Percentiles rank a stretch among this genome's conserved stretches.
Evolutionary conservation across 2,113 vertebrate species (phyloP).

Genomic region (Corythoichthys intestinalis): DNA sequence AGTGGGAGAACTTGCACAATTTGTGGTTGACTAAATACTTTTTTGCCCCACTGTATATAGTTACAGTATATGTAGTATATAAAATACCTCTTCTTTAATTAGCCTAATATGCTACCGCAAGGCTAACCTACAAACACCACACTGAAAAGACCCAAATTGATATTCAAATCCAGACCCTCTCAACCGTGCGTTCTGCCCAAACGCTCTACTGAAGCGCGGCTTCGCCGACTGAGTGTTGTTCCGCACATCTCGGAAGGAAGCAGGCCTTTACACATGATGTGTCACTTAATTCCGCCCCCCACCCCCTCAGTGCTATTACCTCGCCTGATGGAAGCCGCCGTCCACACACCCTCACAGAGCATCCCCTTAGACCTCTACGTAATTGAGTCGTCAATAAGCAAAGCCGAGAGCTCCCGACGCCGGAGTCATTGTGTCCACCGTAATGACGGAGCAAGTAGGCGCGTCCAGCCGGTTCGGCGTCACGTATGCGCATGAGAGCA

Average conservation of each 20-base stretch:
- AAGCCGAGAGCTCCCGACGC: constrained; percentile 33
- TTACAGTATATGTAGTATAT: too few relatives aligned
- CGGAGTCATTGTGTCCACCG: constrained; percentile 26
- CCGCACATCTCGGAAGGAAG: neutral
- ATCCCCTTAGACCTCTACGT: constrained; percentile 35
- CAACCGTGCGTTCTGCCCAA: neutral
- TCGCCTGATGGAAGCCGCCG: constrained; percentile 9
- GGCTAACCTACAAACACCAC: too few relatives aligned
- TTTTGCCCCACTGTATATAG: too few relatives aligned
- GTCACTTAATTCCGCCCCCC: neutral
- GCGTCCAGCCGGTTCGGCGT: constrained; percentile 10
- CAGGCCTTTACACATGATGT: neutral
- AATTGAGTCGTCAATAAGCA: constrained; percentile 38
- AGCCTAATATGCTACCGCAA: too few relatives aligned
- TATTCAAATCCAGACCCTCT: neutral
- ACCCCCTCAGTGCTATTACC: constrained; percentile 15
- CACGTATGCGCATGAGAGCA: constrained; percentile 21
- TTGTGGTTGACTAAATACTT: too few relatives aligned
- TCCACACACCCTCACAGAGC: constrained; percentile 8
- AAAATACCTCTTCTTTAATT: too few relatives aligned
- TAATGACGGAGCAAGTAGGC: constrained; percentile 21
- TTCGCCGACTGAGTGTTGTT: neutral
- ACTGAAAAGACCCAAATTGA: neutral
- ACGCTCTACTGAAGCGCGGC: too few relatives aligned
- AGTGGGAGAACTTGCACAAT: too few relatives aligned